Evolutionary conservation across 1,140 invertebrate genomes (phyloP).

Genomic region (Drosophila truncata): DNA sequence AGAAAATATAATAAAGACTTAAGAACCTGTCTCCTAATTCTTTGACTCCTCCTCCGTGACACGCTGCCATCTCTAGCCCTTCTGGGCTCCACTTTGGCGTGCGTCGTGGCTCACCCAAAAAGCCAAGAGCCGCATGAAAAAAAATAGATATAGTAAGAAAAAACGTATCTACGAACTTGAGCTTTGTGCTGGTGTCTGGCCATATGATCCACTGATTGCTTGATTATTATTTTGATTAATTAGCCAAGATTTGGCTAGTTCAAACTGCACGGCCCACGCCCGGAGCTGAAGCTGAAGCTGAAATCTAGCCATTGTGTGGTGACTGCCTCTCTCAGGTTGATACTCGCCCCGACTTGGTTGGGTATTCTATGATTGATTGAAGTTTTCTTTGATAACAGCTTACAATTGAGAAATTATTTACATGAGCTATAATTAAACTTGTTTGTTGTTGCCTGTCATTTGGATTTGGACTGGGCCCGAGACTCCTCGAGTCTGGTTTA

Average conservation of each 20-base stretch:
- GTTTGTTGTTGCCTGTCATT: slow-evolving; percentile 82
- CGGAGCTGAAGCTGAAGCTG: slow-evolving; percentile 31
- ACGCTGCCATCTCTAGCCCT: slow-evolving; percentile 30
- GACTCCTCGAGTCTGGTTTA: slow-evolving; percentile 65
- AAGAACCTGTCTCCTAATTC: neutral
- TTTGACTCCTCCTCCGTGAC: neutral
- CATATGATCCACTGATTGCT: slow-evolving; percentile 82
- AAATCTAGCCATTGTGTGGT: slow-evolving; percentile 58
- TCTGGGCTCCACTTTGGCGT: slow-evolving; percentile 67
- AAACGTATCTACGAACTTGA: slow-evolving; percentile 35
- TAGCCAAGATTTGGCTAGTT: slow-evolving; percentile 83
- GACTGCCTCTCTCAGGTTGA: slow-evolving; percentile 67
- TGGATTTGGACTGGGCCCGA: slow-evolving; percentile 39
- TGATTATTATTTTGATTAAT: slow-evolving; percentile 84
- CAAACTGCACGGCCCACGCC: slow-evolving; percentile 81
- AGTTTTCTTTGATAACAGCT: slow-evolving; percentile 81
- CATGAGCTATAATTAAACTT: slow-evolving; percentile 84
- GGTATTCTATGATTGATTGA: slow-evolving; percentile 80
- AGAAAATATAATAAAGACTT: neutral
- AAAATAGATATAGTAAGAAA: too few relatives aligned
- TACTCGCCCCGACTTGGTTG: slow-evolving; percentile 46
- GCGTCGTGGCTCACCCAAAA: slow-evolving; percentile 74
- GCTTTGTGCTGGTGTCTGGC: slow-evolving; percentile 57
- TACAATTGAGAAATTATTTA: slow-evolving; percentile 84
- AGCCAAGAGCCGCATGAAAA: slow-evolving; percentile 10